These are phyloP conservation scores for Pteronotus mesoamericanus DNA, from an alignment of 2,797 vertebrate species.

Conservation along the genomic window DNA sequence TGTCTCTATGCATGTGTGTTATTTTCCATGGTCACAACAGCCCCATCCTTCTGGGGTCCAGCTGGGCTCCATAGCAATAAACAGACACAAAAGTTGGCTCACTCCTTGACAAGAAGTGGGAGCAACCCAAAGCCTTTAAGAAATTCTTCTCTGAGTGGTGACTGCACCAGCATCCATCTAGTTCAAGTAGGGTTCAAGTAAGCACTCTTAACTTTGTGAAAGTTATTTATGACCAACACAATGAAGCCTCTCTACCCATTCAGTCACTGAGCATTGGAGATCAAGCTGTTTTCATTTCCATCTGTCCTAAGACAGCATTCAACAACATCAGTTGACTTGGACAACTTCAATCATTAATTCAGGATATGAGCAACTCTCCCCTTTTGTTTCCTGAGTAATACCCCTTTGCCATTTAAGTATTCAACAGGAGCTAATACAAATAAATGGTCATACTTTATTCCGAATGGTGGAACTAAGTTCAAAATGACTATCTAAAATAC, in stretches of 20 bases:
- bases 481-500: neutral
- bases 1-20: constrained; percentile 67
- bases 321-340: neutral
- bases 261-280: constrained; percentile 25
- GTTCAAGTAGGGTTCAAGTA: constrained; percentile 74
- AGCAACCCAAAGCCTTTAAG: constrained; percentile 63
- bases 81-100: constrained; percentile 75
- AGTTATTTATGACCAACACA: constrained; percentile 34
- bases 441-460: neutral
- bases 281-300: neutral
- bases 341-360: neutral
- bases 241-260: constrained; percentile 6
- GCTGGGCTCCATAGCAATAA: constrained; percentile 70
- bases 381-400: neutral
- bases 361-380: neutral
- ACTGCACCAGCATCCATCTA: constrained; percentile 48
- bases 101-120: constrained; percentile 69
- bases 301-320: constrained; percentile 17
- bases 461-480: neutral
- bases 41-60: constrained; percentile 69
- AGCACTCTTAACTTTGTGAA: constrained; percentile 52
- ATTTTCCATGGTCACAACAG: constrained; percentile 65
- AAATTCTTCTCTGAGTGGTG: constrained; percentile 57
- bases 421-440: neutral
- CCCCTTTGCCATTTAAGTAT: neutral